phyloP scores from a whole-genome alignment of 2,113 vertebrate species.

The Ageneiosus marmoratus region DNA sequence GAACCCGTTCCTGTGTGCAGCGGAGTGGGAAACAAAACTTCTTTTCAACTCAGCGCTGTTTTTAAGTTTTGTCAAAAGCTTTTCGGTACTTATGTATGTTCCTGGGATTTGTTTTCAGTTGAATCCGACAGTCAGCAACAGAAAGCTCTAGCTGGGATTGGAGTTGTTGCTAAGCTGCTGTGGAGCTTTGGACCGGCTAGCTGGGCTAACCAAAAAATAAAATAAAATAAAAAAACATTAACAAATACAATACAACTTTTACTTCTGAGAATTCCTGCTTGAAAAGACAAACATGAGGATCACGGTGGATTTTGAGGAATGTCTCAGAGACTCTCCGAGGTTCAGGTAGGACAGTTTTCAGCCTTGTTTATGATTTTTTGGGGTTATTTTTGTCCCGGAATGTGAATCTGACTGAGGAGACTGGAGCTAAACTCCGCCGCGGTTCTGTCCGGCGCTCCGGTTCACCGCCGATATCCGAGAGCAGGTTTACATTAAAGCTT shows the following conservation, averaged over 20 bases:
- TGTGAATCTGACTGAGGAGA: constrained; percentile 33
- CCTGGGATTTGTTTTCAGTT: not conserved
- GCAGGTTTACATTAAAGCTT: too few relatives aligned
- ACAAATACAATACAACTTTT: not conserved
- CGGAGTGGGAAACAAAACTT: not conserved
- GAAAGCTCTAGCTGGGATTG: not conserved
- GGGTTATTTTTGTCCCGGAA: constrained; percentile 22
- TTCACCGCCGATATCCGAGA: not conserved
- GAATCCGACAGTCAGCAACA: not conserved
- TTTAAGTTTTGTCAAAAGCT: not conserved
- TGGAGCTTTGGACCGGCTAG: not conserved
- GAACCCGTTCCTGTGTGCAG: not conserved
- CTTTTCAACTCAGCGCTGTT: not conserved
- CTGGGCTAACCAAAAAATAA: constrained; percentile 6
- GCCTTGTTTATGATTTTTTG: not conserved
- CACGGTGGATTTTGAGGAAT: constrained; percentile 94
- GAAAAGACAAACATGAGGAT: constrained; percentile 80
- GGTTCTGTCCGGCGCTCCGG: constrained; percentile 2
- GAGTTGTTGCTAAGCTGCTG: not conserved
- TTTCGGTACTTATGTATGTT: not conserved
- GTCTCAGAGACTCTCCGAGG: constrained; percentile 92
- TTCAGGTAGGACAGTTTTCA: constrained; percentile 80
- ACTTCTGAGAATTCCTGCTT: not conserved
- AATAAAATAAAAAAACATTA: too few relatives aligned
- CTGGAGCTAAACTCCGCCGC: constrained; percentile 28